Base-by-base conservation (phyloP, 1,140 invertebrate species). In the Trachelipus rathkii region DNA sequence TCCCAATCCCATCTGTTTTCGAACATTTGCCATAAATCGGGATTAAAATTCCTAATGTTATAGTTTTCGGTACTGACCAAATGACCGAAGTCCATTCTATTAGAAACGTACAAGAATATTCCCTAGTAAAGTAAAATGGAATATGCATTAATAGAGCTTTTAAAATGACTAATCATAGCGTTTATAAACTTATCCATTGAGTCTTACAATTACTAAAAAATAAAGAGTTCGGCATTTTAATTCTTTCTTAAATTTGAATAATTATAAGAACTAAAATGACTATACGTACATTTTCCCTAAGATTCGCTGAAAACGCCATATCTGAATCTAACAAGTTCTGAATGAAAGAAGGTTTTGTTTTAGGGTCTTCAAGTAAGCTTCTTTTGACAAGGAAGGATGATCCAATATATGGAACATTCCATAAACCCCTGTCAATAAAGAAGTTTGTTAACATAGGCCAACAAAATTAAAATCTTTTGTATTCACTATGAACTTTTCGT, bases 341-440 rank as follows among this genome's bases (percentile, higher is more conserved):
- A 21, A 85, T 86, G 81, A 88, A 95, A n/a, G 85, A 84, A 0
- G 87, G 87, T 44, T 86, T 87, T 3, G 85, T 87, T 68, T 85
- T 86, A 73, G 86, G 84, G 73, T 88, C 86, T 11, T 84, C 86
- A 53, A 95, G 85, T 5, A 95, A 78, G 4, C 88, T 89, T 15
- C 88, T 88, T 82, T 96, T 94, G 44, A 99, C 87, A 71, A 99
- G 86, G 85, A 97, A 96, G 81, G 91, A 91, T 76, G 88, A 90
- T 66, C 88, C 90, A 43, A 99, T 89, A 84, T 94, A 98, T 0
- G 97, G 97, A 10, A 99, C 95, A 87, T 99, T 99, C 95, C 97
- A 99, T 44, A 98, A 85, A 13, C 96, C 96, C 81, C 96, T 98
- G 87, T 71, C 89, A 89, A 21, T 13, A 10, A 33, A 53, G 45